Evolutionary conservation across 64 coral and sea anemone genomes (phyloP).

Genomic region (Stichodactyla helianthus): DNA sequence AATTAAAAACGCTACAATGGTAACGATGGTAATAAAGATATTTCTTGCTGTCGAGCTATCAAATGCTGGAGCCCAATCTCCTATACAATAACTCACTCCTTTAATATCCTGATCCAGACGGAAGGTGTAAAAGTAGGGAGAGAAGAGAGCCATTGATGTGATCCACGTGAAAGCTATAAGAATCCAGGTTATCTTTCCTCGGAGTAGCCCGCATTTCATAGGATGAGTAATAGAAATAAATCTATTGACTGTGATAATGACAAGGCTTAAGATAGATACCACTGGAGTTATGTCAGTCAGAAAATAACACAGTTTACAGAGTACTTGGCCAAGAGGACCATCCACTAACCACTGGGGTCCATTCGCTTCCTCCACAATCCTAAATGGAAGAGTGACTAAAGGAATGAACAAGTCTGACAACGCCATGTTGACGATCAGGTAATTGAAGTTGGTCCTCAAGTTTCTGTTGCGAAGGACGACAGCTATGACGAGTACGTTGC

Average conservation of each 20-base stretch:
- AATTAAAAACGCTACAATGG: not conserved
- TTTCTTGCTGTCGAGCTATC: not conserved
- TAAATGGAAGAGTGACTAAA: slow-evolving; percentile 29
- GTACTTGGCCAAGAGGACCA: slow-evolving; percentile 19
- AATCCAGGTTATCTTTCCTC: not conserved
- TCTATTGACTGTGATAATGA: not conserved
- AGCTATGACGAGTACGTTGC: slow-evolving; percentile 39
- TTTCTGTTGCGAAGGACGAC: slow-evolving; percentile 26
- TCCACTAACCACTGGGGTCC: slow-evolving; percentile 31
- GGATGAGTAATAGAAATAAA: slow-evolving; percentile 6
- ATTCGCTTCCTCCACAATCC: not conserved
- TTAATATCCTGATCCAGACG: not conserved
- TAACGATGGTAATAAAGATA: not conserved
- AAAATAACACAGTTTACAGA: slow-evolving; percentile 22
- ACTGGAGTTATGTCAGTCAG: not conserved
- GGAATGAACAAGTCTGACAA: slow-evolving; percentile 43
- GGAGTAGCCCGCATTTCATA: not conserved
- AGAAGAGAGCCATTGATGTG: not conserved
- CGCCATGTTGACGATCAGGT: slow-evolving; percentile 56
- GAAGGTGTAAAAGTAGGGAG: slow-evolving; percentile 19
- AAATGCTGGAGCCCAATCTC: not conserved
- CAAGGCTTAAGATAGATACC: not conserved
- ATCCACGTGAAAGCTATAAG: slow-evolving; percentile 1
- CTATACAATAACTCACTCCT: not conserved
- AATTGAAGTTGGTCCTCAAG: slow-evolving; percentile 38